phyloP scores from a whole-genome alignment of 2,888 invertebrate genomes.

The Rotaria sp. region DNA sequence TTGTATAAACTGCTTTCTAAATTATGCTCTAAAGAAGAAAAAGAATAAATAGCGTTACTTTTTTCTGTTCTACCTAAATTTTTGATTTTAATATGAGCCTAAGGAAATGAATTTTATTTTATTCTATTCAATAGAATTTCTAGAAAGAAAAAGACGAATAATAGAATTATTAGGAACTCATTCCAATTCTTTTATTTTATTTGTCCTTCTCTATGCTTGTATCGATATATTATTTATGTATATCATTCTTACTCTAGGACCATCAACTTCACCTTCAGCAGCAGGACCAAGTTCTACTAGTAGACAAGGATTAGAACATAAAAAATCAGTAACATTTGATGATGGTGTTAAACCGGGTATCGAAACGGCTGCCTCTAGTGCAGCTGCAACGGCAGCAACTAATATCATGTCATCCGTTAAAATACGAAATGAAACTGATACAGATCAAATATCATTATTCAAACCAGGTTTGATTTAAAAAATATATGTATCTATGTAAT shows the following conservation, averaged over 20 bases:
- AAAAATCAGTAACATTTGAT: conserved; percentile 9
- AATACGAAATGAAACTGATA: not conserved
- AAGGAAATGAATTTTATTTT: too few species aligned
- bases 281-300: not conserved
- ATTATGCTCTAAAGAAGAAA: not conserved
- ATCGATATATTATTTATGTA: too few species aligned
- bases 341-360: not conserved
- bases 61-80: not conserved
- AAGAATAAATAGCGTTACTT: not conserved
- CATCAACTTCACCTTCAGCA: not conserved
- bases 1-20: not conserved
- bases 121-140: too few species aligned
- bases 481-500: not conserved
- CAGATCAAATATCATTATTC: not conserved
- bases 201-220: too few species aligned
- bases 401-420: not conserved
- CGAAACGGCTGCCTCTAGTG: not conserved
- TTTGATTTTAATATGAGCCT: too few species aligned
- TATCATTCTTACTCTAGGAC: not conserved
- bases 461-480: not conserved
- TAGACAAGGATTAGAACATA: not conserved
- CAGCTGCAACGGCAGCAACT: not conserved
- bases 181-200: too few species aligned
- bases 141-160: too few species aligned
- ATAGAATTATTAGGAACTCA: too few species aligned